These are phyloP conservation scores for Oryzias curvinotus DNA, from an alignment of 2,113 vertebrate genomes.

Conservation along the genomic window DNA sequence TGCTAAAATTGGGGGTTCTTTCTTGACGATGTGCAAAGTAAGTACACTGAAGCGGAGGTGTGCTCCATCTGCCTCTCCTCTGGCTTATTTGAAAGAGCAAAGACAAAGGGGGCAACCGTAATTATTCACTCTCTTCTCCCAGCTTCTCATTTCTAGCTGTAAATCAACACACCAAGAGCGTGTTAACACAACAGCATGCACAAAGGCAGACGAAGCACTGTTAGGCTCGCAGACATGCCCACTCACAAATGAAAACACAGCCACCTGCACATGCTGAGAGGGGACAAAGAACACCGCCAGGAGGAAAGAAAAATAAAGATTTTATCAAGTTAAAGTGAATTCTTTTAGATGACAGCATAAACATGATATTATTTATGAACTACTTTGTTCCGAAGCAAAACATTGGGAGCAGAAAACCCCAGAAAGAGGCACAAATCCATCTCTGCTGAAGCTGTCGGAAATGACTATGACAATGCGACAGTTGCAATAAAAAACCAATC, in stretches of 20 bases:
- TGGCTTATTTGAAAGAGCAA: constrained; percentile 73
- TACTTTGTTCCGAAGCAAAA: too few species aligned
- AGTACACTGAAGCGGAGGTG: constrained; percentile 58
- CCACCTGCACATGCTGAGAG: constrained; percentile 15
- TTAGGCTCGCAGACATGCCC: constrained; percentile 33
- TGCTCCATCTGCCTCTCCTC: constrained; percentile 61
- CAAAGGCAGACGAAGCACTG: constrained; percentile 46
- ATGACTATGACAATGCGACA: background rate
- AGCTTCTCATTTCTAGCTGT: constrained; percentile 39
- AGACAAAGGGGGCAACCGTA: constrained; percentile 72
- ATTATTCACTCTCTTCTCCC: constrained; percentile 64
- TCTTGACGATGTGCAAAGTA: constrained; percentile 46
- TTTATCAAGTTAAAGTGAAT: too few species aligned
- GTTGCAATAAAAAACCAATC: constrained; percentile 14
- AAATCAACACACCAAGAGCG: constrained; percentile 53
- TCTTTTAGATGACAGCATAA: too few species aligned
- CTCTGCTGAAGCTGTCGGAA: constrained; percentile 18
- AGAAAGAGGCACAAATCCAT: constrained; percentile 6
- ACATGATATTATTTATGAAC: too few species aligned
- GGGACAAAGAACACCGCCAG: constrained; percentile 30
- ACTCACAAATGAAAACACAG: constrained; percentile 10
- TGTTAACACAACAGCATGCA: constrained; percentile 47
- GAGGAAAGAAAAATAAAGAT: background rate
- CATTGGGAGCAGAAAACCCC: background rate
- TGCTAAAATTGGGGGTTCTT: constrained; percentile 47